Percentiles rank a stretch among this genome's conserved stretches.
Evolutionary conservation across 64 coral and sea anemone genomes (phyloP).

Genomic region (Dendrophyllia cribrosa): DNA sequence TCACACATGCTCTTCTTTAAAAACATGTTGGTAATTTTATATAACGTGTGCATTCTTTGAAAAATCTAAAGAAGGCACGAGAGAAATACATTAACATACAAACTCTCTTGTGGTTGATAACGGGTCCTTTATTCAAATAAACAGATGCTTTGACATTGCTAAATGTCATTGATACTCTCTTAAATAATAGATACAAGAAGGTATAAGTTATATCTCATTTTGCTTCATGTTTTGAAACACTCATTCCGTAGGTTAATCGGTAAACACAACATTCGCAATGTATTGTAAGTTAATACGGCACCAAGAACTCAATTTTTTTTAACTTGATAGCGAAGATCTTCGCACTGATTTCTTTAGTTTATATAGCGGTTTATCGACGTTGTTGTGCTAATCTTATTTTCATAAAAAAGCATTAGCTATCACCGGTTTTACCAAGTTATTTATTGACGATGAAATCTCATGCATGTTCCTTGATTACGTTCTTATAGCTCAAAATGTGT

Average conservation of each 20-base stretch:
- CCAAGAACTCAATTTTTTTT: too few relatives aligned
- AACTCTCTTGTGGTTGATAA: conserved; percentile 12
- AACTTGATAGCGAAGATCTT: too few relatives aligned
- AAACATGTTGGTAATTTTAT: too few relatives aligned
- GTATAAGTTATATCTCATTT: background rate
- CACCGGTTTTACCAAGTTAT: background rate
- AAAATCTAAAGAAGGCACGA: background rate
- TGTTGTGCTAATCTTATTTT: too few relatives aligned
- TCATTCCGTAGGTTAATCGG: background rate
- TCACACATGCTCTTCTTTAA: conserved; percentile 4
- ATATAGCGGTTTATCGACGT: too few relatives aligned
- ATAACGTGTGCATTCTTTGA: background rate
- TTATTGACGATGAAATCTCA: background rate
- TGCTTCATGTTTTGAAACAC: background rate
- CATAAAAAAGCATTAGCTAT: background rate
- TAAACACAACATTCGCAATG: background rate
- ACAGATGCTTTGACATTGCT: background rate
- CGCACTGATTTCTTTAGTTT: too few relatives aligned
- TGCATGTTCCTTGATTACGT: background rate
- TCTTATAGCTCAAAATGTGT: background rate
- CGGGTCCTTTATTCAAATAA: conserved; percentile 33
- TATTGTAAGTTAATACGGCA: background rate
- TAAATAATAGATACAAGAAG: conserved; percentile 10
- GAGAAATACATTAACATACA: background rate
- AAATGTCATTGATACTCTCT: conserved; percentile 48